phyloP scores from a whole-genome alignment of 1,140 invertebrate species.

The Gryllus bimaculatus region DNA sequence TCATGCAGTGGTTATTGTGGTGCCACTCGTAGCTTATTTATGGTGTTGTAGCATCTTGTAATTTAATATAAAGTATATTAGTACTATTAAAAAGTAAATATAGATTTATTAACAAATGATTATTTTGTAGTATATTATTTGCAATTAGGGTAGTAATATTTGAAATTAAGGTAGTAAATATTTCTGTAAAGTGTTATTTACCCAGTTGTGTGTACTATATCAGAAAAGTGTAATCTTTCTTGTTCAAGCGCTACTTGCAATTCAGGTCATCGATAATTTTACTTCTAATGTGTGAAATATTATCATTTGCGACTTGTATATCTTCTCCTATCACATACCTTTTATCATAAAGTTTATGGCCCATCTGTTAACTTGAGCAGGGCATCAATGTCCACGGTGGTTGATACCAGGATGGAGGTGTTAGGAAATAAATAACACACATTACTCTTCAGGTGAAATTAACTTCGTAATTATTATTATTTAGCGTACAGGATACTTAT shows the following conservation, averaged over 20 bases:
- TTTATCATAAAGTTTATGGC: neutral
- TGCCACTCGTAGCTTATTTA: too few species aligned
- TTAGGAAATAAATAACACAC: neutral
- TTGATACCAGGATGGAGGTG: neutral
- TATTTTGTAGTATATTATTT: too few species aligned
- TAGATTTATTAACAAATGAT: too few species aligned
- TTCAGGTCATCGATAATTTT: neutral
- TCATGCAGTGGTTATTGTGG: too few species aligned
- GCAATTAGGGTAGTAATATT: too few species aligned
- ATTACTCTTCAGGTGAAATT: neutral
- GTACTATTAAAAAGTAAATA: too few species aligned
- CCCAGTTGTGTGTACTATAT: neutral
- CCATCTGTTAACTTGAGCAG: neutral
- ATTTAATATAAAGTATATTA: too few species aligned
- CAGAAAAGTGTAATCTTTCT: neutral
- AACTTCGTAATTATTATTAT: neutral
- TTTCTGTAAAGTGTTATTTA: neutral
- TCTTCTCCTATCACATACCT: neutral
- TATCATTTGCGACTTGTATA: neutral
- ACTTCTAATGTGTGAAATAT: neutral
- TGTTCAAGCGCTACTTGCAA: neutral
- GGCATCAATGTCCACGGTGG: neutral
- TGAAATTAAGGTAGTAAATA: too few species aligned
- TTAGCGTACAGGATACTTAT: neutral
- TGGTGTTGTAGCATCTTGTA: too few species aligned